Evolutionary conservation across 2,888 invertebrate genomes (phyloP), one percentile per base, ranked within the genome.

Genomic region (Drosophila greeni): DNA sequence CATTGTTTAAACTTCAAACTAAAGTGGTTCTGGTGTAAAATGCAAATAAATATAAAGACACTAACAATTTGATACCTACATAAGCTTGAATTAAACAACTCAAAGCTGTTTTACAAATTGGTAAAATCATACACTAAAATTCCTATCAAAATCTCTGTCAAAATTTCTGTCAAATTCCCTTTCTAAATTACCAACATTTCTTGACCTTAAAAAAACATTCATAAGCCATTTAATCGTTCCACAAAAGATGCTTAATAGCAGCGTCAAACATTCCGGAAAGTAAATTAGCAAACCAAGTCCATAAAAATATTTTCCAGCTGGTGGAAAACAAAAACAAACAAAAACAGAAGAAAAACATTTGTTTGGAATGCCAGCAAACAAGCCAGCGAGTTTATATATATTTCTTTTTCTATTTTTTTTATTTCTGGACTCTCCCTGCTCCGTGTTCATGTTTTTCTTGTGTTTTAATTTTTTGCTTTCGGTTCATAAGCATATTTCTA

Each of bases 401-500:
- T 61, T 34, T 53, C 0, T n/a, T 1, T 26, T 16, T 42, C 14
- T 45, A n/a, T 60, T 34, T 47, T 1, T 16, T 1, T 23, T 40
- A 14, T 42, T 24, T 23, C 24, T 2, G 5, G n/a, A 42, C 8
- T 40, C 29, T 24, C 11, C 34, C 23, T 29, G 33, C 42, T 31
- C 40, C 3, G 11, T 31, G 40, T 48, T 36, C 34, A n/a, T 53
- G 48, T 65, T 51, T 56, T 42, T 55, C 40, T 45, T 66, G 40
- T 58, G n/a, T 61, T 52, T 26, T 26, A 29, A 31, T 59, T 57
- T n/a, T 37, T 24, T 45, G 43, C 18, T 20, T 47, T 47, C 20
- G 29, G 61, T 51, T 62, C 37, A 61, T 73, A 66, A 66, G 55
- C 76, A 76, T 74, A 76, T 70, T 76, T 79, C 67, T 54, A 70